Evolutionary conservation across 2,888 invertebrate species (phyloP), one percentile per base, ranked within the genome.

Genomic region (Cacoxenus indagator): DNA sequence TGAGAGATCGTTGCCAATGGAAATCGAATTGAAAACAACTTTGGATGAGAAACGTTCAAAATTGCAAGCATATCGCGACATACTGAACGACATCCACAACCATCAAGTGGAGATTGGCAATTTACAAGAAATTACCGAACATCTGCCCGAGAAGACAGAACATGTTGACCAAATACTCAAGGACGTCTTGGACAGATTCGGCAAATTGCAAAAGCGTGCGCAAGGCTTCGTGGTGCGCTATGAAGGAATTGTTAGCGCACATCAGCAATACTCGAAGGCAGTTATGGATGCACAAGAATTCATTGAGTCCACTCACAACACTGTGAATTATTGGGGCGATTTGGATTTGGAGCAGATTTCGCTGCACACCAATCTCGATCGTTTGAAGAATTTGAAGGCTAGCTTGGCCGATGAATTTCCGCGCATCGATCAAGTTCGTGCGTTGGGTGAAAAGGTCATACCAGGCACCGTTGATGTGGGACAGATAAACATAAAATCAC

Each of bases 41-140:
- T 89, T 97, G 70, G 97, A 97, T 87, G 97, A 97, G 86, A 98
- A 98, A 88, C 92, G 95, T 71, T 93, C 93, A 51, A 96, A 97
- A 86, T 89, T 97, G 46, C 95, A 95, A 85, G 91, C 93, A 0
- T 97, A 97, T 82, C 92, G 96, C 80, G 91, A 92, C 64, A 90
- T 94, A 69, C 90, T 96, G 45, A 95, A 95, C 86, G 96, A 97
- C 78, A 93, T 95, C 4, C 90, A 93, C 66, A 91, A 93, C 43
- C 95, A 96, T 86, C 95, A 96, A 85, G 94, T 96, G 84, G 95
- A 95, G 74, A 91, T 97, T 46, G 90, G 93, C 22, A 94, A 95
- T 85, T 90, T 98, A 46, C 92, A 93, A 76, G 93, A 94, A 77
- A 94, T 94, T 79, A 92, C 93, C 0, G 93, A 94, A 73, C 93